phyloP scores from a whole-genome alignment of 2,113 vertebrate genomes.

The Lepidothrix coronata region DNA sequence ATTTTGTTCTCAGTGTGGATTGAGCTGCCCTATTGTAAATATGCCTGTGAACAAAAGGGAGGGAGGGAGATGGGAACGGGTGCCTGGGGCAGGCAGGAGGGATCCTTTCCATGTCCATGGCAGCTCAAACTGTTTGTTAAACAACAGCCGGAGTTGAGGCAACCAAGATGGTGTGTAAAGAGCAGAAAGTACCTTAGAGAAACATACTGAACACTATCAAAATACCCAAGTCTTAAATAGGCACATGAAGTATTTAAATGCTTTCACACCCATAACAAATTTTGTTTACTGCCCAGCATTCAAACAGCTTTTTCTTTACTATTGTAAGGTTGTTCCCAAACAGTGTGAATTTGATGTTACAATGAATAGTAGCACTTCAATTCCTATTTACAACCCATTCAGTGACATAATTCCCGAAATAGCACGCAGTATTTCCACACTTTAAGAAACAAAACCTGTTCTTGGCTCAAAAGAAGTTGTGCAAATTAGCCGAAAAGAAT shows the following conservation, averaged over 20 bases:
- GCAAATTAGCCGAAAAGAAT: constrained; percentile 41
- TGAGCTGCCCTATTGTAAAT: neutral
- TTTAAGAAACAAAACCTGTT: constrained; percentile 20
- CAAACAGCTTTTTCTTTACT: constrained; percentile 57
- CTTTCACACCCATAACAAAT: constrained; percentile 59
- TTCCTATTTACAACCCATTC: constrained; percentile 55
- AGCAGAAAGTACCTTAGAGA: constrained; percentile 50
- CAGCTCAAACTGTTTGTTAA: constrained; percentile 55
- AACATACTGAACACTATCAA: constrained; percentile 54
- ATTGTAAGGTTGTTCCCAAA: constrained; percentile 60
- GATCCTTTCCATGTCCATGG: constrained; percentile 24
- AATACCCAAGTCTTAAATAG: constrained; percentile 41
- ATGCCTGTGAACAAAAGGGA: constrained; percentile 2
- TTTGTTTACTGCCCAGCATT: constrained; percentile 60
- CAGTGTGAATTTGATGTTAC: constrained; percentile 51
- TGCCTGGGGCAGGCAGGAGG: constrained; percentile 30
- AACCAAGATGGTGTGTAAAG: constrained; percentile 63
- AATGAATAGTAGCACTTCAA: constrained; percentile 53
- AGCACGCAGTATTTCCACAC: constrained; percentile 32
- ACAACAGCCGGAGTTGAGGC: constrained; percentile 55
- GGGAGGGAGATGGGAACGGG: neutral
- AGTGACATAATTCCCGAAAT: constrained; percentile 29
- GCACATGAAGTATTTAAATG: constrained; percentile 63
- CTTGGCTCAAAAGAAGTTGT: constrained; percentile 31
- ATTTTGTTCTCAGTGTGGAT: neutral